These are phyloP conservation scores for Catostomus latipinnis DNA, from an alignment of 2,797 vertebrate genomes.

Conservation along the genomic window DNA sequence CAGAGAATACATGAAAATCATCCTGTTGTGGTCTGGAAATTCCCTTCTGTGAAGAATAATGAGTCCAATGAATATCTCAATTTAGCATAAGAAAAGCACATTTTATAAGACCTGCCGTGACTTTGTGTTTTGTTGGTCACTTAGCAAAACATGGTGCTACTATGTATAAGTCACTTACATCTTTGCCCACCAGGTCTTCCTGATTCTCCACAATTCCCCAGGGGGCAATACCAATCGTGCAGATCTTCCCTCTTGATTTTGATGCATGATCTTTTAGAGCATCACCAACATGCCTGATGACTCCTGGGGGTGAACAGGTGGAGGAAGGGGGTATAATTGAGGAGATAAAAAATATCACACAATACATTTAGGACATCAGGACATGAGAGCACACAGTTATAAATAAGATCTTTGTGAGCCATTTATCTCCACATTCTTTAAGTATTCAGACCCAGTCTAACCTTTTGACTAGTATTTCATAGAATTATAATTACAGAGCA, in stretches of 20 bases:
- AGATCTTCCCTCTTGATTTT: conserved; percentile 97
- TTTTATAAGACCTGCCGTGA: neutral
- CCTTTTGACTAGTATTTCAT: neutral
- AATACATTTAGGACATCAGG: conserved; percentile 19
- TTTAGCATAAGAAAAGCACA: neutral
- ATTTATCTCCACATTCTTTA: neutral
- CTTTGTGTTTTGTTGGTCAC: neutral
- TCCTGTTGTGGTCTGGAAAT: conserved; percentile 3
- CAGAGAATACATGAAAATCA: conserved; percentile 26
- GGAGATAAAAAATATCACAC: conserved; percentile 19
- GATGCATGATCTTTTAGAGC: conserved; percentile 97
- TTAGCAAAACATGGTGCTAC: neutral
- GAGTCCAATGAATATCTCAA: neutral
- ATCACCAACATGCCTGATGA: conserved; percentile 97
- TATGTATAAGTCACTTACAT: conserved; percentile 81
- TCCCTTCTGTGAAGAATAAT: neutral
- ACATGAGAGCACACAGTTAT: neutral
- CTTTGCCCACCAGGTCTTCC: conserved; percentile 98
- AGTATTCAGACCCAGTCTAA: neutral
- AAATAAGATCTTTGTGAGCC: neutral
- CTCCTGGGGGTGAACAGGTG: conserved; percentile 76
- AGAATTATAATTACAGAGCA: neutral
- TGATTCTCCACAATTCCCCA: conserved; percentile 99
- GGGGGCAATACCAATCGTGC: conserved; percentile 96
- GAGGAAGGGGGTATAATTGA: conserved; percentile 30